Conservation (phyloP, 37 sponge, comb jelly and placozoan genomes). For the Tethya wilhelma region DNA sequence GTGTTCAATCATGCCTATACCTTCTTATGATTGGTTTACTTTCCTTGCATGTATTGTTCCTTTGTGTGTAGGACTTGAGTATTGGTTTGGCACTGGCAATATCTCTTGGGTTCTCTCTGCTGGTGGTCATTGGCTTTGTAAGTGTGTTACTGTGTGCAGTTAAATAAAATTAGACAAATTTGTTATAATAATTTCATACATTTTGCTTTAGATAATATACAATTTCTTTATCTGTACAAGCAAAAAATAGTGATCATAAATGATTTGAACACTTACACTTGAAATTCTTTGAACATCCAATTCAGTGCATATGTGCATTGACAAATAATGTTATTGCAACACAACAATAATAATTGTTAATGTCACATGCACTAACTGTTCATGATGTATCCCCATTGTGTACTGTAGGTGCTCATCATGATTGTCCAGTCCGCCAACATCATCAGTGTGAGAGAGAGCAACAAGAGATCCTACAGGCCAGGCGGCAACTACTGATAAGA, state of each 20-base stretch:
- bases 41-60: background rate
- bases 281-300: no score
- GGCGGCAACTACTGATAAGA: conserved; percentile 34
- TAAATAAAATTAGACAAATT: no score
- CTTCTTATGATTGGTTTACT: no score
- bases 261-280: no score
- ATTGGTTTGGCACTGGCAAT: conserved; percentile 52
- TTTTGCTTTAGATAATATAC: no score
- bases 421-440: conserved; percentile 68
- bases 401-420: conserved; percentile 42
- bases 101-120: conserved; percentile 54
- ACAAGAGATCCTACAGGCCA: conserved; percentile 59
- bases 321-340: no score
- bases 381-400: background rate
- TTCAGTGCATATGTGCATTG: no score
- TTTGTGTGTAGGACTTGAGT: conserved; percentile 29
- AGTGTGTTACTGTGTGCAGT: no score
- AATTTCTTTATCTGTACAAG: no score
- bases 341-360: background rate
- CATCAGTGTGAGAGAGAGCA: conserved; percentile 67
- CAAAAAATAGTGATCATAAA: no score
- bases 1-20: no score
- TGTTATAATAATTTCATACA: no score
- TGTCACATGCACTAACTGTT: background rate
- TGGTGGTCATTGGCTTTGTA: conserved; percentile 62